Conservation (phyloP, 2,888 invertebrate genomes). For the Dynastes tityus region DNA sequence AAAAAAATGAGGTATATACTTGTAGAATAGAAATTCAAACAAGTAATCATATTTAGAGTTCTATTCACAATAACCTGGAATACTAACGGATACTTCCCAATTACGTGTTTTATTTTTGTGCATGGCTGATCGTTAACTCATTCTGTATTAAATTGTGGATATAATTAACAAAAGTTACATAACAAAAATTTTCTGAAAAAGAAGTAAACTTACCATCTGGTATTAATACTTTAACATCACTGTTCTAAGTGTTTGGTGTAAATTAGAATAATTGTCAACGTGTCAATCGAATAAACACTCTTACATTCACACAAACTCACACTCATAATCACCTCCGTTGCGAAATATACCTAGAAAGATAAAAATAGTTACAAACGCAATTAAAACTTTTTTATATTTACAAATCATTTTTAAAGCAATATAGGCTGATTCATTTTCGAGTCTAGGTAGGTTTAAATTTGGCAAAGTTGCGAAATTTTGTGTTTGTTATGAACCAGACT, state of each 20-base stretch:
- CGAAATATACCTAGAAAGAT: constrained; percentile 36
- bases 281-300: constrained; percentile 33
- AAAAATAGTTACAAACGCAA: background rate
- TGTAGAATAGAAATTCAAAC: too few species aligned
- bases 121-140: constrained; percentile 1
- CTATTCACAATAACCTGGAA: too few species aligned
- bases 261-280: constrained; percentile 35
- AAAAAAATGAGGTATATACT: too few species aligned
- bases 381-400: background rate
- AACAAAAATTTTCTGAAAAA: constrained; percentile 19
- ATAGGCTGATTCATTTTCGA: too few species aligned
- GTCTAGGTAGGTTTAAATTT: too few species aligned
- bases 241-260: constrained; percentile 39
- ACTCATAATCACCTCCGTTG: constrained; percentile 23
- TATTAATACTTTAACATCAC: constrained; percentile 46
- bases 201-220: constrained; percentile 37
- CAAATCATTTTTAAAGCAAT: background rate
- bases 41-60: too few species aligned
- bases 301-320: constrained; percentile 20
- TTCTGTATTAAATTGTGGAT: constrained; percentile 10
- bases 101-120: too few species aligned
- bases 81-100: too few species aligned
- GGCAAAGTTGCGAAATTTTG: too few species aligned
- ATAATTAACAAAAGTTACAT: constrained; percentile 38
- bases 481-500: too few species aligned